These are phyloP conservation scores for Pentalonia nigronervosa DNA, from an alignment of 1,140 invertebrate species.

Conservation along the genomic window DNA sequence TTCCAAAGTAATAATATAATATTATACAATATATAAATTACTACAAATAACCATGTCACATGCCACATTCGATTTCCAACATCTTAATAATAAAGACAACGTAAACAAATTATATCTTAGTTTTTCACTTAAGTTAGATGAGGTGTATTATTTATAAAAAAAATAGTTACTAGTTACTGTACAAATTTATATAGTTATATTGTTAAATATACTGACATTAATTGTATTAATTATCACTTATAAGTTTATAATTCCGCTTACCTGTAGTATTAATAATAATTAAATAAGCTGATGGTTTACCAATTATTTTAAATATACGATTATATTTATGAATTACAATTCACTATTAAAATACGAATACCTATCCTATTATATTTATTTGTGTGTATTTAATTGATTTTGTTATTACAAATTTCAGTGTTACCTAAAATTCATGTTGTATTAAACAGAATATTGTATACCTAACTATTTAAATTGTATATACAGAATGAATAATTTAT, in stretches of 20 bases:
- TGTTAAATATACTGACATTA: neutral
- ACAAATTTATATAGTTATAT: neutral
- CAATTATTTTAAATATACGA: neutral
- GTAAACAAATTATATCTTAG: neutral
- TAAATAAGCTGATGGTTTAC: neutral
- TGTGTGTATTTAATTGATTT: neutral
- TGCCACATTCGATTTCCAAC: neutral
- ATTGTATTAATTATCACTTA: neutral
- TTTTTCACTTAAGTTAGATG: neutral
- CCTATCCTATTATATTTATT: neutral
- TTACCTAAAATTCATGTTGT: too few species aligned
- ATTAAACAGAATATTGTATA: neutral
- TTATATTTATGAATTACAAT: neutral
- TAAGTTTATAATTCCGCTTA: neutral
- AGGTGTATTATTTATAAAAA: neutral
- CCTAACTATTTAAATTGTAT: neutral
- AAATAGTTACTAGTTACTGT: too few species aligned
- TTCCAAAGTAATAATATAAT: neutral
- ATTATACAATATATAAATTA: neutral
- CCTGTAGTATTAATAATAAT: neutral
- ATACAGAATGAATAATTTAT: neutral
- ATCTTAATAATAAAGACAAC: neutral
- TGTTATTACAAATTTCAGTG: neutral
- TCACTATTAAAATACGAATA: neutral
- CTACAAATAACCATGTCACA: neutral